These are phyloP conservation scores for Myioborus miniatus DNA, from an alignment of 2,797 vertebrate genomes.

Conservation along the genomic window DNA sequence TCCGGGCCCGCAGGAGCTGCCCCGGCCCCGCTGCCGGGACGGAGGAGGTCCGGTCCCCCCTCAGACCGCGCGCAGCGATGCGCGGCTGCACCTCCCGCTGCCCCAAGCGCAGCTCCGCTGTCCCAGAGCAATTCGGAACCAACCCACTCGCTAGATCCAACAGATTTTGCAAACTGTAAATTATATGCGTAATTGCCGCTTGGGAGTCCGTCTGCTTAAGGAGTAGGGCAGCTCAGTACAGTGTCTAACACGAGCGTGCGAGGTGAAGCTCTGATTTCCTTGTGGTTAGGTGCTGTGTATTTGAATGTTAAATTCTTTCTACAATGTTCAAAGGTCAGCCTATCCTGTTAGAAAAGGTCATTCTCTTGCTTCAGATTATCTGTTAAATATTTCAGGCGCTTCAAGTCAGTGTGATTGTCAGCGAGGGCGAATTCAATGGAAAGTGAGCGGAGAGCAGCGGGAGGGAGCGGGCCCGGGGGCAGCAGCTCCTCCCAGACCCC, in stretches of 20 bases:
- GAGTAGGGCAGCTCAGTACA: not conserved
- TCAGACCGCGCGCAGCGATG: accelerated
- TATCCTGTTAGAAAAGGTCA: slow-evolving; percentile 9
- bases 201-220: not conserved
- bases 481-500: not conserved
- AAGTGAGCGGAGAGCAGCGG: not conserved
- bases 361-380: not conserved
- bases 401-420: not conserved
- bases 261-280: not conserved
- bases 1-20: not conserved
- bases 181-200: not conserved
- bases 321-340: not conserved
- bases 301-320: not conserved
- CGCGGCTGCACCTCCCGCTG: not conserved
- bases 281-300: not conserved
- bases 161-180: not conserved
- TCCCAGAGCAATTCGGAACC: not conserved
- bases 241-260: not conserved
- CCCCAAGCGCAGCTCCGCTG: not conserved
- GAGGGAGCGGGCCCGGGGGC: not conserved
- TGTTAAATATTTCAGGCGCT: not conserved
- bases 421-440: not conserved
- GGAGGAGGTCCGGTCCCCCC: not conserved
- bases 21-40: not conserved
- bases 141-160: not conserved